phyloP scores from a whole-genome alignment of 2,888 invertebrate species.

The Hirtodrosophila duncani region DNA sequence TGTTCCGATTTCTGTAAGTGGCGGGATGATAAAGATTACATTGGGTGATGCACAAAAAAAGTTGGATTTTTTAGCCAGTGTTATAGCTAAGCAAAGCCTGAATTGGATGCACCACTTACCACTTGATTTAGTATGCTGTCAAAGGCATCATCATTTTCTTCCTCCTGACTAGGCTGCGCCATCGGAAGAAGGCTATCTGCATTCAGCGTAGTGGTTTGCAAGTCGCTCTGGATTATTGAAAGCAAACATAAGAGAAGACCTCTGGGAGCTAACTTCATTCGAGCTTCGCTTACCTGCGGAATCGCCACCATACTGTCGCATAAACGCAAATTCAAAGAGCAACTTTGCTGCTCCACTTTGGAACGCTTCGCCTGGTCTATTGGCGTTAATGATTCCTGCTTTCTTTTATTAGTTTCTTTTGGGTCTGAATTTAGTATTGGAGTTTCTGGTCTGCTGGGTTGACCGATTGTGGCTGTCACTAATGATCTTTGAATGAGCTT shows the following conservation, averaged over 20 bases:
- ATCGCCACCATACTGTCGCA: constrained; percentile 32
- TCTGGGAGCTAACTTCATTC: background rate
- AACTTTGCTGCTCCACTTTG: constrained; percentile 4
- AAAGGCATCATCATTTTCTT: constrained; percentile 1
- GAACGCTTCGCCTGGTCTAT: background rate
- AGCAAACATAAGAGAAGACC: background rate
- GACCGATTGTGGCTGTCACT: background rate
- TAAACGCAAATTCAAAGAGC: constrained; percentile 13
- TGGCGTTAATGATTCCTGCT: background rate
- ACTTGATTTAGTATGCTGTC: constrained; percentile 23
- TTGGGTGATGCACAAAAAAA: no score
- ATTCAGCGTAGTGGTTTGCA: constrained; percentile 21
- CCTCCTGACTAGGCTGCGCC: background rate
- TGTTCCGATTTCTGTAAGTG: background rate
- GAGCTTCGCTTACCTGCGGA: constrained; percentile 39
- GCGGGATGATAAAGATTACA: no score
- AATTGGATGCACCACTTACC: background rate
- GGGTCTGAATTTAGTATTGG: background rate
- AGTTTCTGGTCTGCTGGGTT: background rate
- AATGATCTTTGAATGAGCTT: constrained; percentile 2
- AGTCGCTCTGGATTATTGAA: constrained; percentile 20
- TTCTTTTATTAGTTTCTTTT: background rate
- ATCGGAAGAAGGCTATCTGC: constrained; percentile 21
- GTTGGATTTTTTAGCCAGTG: no score
- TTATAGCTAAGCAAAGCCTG: background rate